Evolutionary conservation across 35 echinoderm and acorn worm genomes (phyloP), one percentile per base, ranked within the genome.

Genomic region (Ophioderma brevispina): DNA sequence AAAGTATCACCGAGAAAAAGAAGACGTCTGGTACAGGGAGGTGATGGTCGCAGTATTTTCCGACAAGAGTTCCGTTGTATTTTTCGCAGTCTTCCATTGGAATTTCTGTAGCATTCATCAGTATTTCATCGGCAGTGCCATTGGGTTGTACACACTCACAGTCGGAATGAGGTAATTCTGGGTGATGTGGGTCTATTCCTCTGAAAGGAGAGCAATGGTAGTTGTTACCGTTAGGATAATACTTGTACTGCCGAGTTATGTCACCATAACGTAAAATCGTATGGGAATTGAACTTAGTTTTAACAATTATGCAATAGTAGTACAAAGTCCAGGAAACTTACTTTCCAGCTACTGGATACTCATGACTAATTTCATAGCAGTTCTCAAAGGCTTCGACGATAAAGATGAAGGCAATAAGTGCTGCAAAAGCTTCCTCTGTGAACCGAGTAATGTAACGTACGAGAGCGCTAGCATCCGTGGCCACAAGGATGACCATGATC

Each of bases 341-440:
- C 96, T 43, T 94, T 59, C 82, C 59, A 70, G 59, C 85, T 18
- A 98, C 30, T 11, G 96, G 96, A 82, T 92, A 89, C n/a, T 98
- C 89, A 40, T 98, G 92, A 38, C 79, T 79, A 10, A 98, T 94
- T 37, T 98, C 92, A 31, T 91, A 23, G 19, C 94, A 83, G 84
- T 98, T 98, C 63, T 98, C 89, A 81, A 98, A 94, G 23, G 96
- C 96, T 75, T 98, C 89, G 19, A 92, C 96, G 77, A 98, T 98
- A 82, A 98, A 98, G 92, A 98, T 98, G 77, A 98, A 98, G 1
- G 96, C 90, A 39, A 98, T 98, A 55, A 98, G 91, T 23, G 96
- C 93, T 0, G 96, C 87, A 40, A 98, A 98, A 25, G 96, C 92
- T 85, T 98, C 96, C 75, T 98, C 96, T 0, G 96, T 98, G 46